Percentiles rank a stretch among this genome's conserved stretches.
phyloP scores from a whole-genome alignment of 2,888 invertebrate genomes.

The Aleiodes leptofemur region DNA sequence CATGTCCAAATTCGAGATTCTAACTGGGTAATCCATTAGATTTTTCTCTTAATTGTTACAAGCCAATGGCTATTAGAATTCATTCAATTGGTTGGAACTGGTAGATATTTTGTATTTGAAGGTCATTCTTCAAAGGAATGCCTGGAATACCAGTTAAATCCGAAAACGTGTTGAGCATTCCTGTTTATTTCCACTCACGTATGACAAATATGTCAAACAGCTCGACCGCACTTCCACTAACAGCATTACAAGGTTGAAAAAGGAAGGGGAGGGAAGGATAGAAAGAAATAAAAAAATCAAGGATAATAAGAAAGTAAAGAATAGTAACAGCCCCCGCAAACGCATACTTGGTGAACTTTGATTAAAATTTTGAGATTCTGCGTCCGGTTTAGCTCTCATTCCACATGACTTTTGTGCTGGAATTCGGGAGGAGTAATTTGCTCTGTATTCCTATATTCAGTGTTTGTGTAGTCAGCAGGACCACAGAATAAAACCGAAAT shows the following conservation, averaged over 20 bases:
- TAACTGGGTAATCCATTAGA: too few species aligned
- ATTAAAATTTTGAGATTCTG: constrained; percentile 59
- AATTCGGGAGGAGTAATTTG: constrained; percentile 35
- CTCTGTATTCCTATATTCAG: constrained; percentile 29
- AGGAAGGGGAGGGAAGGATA: not conserved
- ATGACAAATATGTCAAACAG: constrained; percentile 64
- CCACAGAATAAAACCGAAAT: constrained; percentile 11
- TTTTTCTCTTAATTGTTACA: too few species aligned
- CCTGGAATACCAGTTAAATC: not conserved
- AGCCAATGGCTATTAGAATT: too few species aligned
- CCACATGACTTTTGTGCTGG: constrained; percentile 11
- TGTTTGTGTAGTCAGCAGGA: not conserved
- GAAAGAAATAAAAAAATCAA: constrained; percentile 14
- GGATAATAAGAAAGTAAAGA: constrained; percentile 24
- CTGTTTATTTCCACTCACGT: constrained; percentile 16
- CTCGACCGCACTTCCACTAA: constrained; percentile 49
- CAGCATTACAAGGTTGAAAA: constrained; percentile 51
- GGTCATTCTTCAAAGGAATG: constrained; percentile 10
- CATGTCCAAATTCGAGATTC: not conserved
- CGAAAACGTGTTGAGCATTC: constrained; percentile 16
- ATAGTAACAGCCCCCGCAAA: constrained; percentile 32
- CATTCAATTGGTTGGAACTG: too few species aligned
- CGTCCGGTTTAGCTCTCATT: constrained; percentile 20
- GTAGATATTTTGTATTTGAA: too few species aligned
- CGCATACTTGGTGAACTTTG: constrained; percentile 53